Evolutionary conservation across 2,888 invertebrate species (phyloP).

Genomic region (Pammene fasciana): DNA sequence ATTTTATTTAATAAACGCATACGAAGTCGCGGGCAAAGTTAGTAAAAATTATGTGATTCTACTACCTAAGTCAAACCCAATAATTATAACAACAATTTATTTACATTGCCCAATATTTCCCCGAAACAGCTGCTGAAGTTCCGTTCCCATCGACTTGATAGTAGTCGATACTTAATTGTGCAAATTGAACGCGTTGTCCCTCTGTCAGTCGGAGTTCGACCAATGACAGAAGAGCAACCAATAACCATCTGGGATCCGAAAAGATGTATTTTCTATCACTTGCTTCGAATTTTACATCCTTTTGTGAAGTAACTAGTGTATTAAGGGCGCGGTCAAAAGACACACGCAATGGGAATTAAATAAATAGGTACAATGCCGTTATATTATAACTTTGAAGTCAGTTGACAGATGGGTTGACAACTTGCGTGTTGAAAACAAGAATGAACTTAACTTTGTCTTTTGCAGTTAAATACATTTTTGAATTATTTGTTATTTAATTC

Average conservation of each 20-base stretch:
- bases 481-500: too few relatives aligned
- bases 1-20: too few relatives aligned
- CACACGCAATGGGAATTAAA: constrained; percentile 38
- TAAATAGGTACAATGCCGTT: constrained; percentile 5
- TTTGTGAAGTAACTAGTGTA: background rate
- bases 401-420: constrained; percentile 15
- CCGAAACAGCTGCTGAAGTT: constrained; percentile 30
- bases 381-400: background rate
- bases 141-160: constrained; percentile 33
- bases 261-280: background rate
- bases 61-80: background rate
- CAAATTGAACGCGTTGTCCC: constrained; percentile 36
- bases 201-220: constrained; percentile 22
- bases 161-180: constrained; percentile 39
- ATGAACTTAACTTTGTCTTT: too few relatives aligned
- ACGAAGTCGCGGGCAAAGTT: too few relatives aligned
- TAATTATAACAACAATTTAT: background rate
- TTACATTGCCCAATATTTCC: constrained; percentile 15
- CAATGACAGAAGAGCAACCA: constrained; percentile 18
- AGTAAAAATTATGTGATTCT: too few relatives aligned
- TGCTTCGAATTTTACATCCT: background rate
- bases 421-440: background rate
- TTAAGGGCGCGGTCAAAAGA: constrained; percentile 27
- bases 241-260: background rate
- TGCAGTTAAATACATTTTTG: too few relatives aligned